Percentiles rank a stretch among this genome's conserved stretches.
These are phyloP conservation scores for Limnephilus marmoratus DNA, from an alignment of 2,888 invertebrate species.

Conservation along the genomic window DNA sequence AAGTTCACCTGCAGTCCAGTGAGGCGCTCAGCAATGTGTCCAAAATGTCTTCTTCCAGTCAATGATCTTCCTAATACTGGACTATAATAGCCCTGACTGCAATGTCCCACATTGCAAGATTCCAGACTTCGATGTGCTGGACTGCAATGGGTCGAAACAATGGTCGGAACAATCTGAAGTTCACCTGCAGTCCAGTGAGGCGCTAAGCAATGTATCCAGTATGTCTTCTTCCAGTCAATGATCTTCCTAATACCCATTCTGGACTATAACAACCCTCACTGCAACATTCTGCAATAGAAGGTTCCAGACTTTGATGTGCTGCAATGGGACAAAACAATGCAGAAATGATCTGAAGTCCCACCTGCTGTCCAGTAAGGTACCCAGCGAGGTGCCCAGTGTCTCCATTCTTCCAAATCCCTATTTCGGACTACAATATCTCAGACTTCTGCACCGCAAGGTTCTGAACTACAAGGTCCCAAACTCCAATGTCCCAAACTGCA, in stretches of 20 bases:
- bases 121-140: conserved; percentile 78
- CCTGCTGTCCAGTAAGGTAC: no score
- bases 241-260: background rate
- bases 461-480: conserved; percentile 73
- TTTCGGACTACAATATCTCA: no score
- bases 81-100: background rate
- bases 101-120: conserved; percentile 66
- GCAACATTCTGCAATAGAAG: no score
- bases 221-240: conserved; percentile 31
- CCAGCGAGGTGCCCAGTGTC: no score
- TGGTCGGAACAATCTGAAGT: conserved; percentile 17
- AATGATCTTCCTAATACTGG: background rate
- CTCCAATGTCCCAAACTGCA: conserved; percentile 73
- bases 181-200: conserved; percentile 3
- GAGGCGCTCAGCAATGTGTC: conserved; percentile 52
- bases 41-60: conserved; percentile 31
- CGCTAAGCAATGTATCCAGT: conserved; percentile 53
- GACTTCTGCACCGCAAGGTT: no score
- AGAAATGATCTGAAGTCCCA: no score
- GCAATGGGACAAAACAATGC: no score
- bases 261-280: background rate
- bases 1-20: background rate
- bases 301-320: no score
- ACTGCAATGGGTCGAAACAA: conserved; percentile 66
- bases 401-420: no score